phyloP scores from a whole-genome alignment of 2,113 vertebrate species.

The Penelope pileata region DNA sequence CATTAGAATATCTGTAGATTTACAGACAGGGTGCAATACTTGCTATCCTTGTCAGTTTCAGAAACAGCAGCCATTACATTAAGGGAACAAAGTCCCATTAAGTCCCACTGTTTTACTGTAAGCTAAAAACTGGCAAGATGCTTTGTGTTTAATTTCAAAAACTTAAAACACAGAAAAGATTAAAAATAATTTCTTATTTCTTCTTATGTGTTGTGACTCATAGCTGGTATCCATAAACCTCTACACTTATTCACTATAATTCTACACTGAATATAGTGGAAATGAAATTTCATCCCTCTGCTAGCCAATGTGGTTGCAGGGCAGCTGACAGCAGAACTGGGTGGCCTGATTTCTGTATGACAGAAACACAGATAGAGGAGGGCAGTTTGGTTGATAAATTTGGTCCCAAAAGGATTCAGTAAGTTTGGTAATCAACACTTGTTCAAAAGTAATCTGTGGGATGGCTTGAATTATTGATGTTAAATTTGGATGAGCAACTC shows the following conservation, averaged over 20 bases:
- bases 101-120: background rate
- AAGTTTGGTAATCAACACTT: constrained; percentile 15
- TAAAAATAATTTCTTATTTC: background rate
- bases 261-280: background rate
- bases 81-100: background rate
- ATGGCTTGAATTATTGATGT: constrained; percentile 12
- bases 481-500: background rate
- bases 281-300: background rate
- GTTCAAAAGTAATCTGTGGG: constrained; percentile 29
- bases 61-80: background rate
- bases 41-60: background rate
- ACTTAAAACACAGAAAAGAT: background rate
- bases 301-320: background rate
- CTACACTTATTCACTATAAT: background rate
- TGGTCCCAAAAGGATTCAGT: background rate
- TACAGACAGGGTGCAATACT: background rate
- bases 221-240: background rate
- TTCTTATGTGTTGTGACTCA: background rate
- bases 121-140: background rate
- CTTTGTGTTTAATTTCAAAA: background rate
- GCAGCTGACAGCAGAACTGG: background rate
- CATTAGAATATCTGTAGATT: background rate
- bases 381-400: background rate
- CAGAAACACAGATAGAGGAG: background rate
- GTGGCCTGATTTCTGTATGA: background rate